Conservation (phyloP, 2,797 vertebrate genomes). For the Sternarchorhynchus goeldii region DNA sequence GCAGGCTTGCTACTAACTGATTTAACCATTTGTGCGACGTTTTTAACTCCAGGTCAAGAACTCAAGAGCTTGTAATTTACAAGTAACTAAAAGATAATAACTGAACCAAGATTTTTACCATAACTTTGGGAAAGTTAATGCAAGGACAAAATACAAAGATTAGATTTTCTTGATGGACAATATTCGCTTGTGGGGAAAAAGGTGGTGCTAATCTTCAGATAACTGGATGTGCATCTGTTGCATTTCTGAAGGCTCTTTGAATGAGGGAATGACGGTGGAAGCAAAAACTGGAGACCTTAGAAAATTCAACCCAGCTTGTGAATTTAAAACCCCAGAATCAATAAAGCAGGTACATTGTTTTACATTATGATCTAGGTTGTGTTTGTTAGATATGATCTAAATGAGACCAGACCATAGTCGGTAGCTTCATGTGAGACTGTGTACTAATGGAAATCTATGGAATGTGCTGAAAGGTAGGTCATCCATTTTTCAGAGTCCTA, state of each 20-base stretch:
- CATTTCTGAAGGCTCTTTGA: background rate
- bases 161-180: background rate
- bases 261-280: background rate
- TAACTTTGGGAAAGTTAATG: background rate
- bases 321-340: background rate
- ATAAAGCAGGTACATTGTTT: background rate
- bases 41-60: background rate
- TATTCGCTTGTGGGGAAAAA: background rate
- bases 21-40: background rate
- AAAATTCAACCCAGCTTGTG: background rate
- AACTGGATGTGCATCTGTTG: background rate
- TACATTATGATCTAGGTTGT: background rate
- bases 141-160: background rate
- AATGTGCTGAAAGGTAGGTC: constrained; percentile 35
- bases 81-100: background rate
- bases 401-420: background rate
- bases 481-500: constrained; percentile 16
- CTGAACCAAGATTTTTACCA: background rate
- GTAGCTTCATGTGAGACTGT: background rate
- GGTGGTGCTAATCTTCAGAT: background rate
- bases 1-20: background rate
- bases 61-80: background rate
- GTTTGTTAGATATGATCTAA: background rate
- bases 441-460: constrained; percentile 16
- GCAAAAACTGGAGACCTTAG: background rate